Base-by-base conservation (phyloP, 1,140 invertebrate species). In the Aphelinus certus region DNA sequence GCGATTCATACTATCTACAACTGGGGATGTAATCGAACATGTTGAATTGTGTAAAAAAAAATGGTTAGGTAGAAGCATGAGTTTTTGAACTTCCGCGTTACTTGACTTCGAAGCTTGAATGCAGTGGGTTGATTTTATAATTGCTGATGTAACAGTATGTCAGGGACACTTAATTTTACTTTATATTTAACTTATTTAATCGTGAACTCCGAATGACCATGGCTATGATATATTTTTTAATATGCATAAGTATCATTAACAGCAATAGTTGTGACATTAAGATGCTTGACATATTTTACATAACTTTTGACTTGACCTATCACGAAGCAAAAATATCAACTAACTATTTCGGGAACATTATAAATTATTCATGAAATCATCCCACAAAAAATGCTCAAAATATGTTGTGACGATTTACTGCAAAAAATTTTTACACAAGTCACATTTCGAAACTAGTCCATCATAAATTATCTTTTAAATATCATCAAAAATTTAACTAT, bases 361-460 rank as follows among this genome's bases (percentile, higher is more conserved):
- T 49, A 65, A 26, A 69, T 63, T 70, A 26, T 42, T 62, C n/a
- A 60, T 58, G 6, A 73, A 73, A 73, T 73, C 65, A 49, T 68
- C 76, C 75, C 79, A 78, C 80, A 82, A 77, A 72, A 82, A 78
- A 80, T 73, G 78, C 75, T 77, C 81, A 80, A 79, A 81, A 73
- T 60, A 73, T 53, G 48, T 73, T 79, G 66, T 69, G 64, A 80
- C 79, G 76, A 75, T 77, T 81, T 79, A 76, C 67, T 78, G 62
- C 77, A 78, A 76, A 81, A 26, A 71, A 63, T 81, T 79, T 69
- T 77, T 76, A 70, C 62, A 77, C 75, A 81, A 84, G 80, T 84
- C 78, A 71, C 79, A 75, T 77, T 79, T 75, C 78, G 79, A 83
- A 84, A 78, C 81, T 83, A 83, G 82, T 83, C 82, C 82, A 80